phyloP scores from a whole-genome alignment of 2,888 invertebrate genomes.

The Drosophila histrio region DNA sequence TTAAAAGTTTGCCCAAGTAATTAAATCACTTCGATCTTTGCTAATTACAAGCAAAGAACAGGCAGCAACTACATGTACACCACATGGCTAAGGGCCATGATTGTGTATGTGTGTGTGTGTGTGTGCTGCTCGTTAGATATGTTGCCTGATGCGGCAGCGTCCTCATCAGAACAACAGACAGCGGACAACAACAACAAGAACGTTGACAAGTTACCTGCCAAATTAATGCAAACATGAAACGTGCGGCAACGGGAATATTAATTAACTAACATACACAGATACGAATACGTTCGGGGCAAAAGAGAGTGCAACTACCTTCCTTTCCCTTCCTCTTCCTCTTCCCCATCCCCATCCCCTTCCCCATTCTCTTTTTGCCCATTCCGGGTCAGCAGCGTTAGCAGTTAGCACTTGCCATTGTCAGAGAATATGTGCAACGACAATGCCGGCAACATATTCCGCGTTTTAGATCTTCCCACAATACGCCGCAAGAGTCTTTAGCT shows the following conservation, averaged over 20 bases:
- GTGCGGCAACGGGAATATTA: slow-evolving; percentile 78
- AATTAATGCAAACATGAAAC: slow-evolving; percentile 81
- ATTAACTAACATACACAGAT: slow-evolving; percentile 73
- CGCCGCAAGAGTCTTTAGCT: slow-evolving; percentile 11
- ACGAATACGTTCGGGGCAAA: neutral
- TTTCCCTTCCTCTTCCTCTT: neutral
- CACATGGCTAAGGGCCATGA: slow-evolving; percentile 20
- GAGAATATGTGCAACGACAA: slow-evolving; percentile 16
- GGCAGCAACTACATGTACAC: slow-evolving; percentile 34
- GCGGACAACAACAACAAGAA: slow-evolving; percentile 57
- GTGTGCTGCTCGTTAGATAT: slow-evolving; percentile 64
- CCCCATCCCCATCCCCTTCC: neutral
- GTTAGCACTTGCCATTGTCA: slow-evolving; percentile 65
- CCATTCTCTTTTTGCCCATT: neutral
- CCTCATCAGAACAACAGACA: slow-evolving; percentile 62
- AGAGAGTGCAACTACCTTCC: slow-evolving; percentile 19
- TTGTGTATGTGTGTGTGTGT: neutral
- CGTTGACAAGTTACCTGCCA: slow-evolving; percentile 80
- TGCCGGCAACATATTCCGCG: slow-evolving; percentile 24
- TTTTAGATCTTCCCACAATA: slow-evolving; percentile 32
- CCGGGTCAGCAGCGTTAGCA: slow-evolving; percentile 47
- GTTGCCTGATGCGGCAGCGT: slow-evolving; percentile 50
- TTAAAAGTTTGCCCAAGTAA: slow-evolving; percentile 79
- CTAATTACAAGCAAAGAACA: slow-evolving; percentile 76
- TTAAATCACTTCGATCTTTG: slow-evolving; percentile 81